Evolutionary conservation across 2,888 invertebrate species (phyloP).

Genomic region (Heliconius hortense): DNA sequence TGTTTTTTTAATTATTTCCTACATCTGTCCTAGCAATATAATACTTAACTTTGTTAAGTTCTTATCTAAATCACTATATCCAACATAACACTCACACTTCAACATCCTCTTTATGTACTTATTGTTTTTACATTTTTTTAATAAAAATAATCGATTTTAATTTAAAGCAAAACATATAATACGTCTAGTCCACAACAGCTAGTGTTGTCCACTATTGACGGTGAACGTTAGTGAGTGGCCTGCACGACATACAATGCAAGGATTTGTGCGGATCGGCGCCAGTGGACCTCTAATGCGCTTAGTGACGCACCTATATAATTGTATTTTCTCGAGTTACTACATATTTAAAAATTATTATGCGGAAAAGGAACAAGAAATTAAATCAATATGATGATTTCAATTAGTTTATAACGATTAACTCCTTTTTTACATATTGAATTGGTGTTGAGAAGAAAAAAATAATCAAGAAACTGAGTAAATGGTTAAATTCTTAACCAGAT

Average conservation of each 20-base stretch:
- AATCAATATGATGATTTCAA: background rate
- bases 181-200: slow-evolving; percentile 40
- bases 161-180: slow-evolving; percentile 21
- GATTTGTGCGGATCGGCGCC: slow-evolving; percentile 44
- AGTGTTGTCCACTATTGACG: slow-evolving; percentile 40
- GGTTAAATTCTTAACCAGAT: no score
- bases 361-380: slow-evolving; percentile 16
- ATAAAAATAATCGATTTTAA: background rate
- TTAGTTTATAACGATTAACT: no score
- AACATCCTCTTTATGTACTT: background rate
- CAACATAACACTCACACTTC: background rate
- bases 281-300: slow-evolving; percentile 41
- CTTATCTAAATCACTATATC: background rate
- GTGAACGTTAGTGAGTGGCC: slow-evolving; percentile 27
- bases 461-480: background rate
- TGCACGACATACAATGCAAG: slow-evolving; percentile 34
- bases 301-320: slow-evolving; percentile 30
- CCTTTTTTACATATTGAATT: no score
- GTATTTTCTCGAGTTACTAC: slow-evolving; percentile 33
- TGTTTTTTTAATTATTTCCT: slow-evolving; percentile 21
- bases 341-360: slow-evolving; percentile 22
- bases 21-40: background rate
- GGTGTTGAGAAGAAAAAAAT: no score
- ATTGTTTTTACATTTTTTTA: background rate
- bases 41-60: background rate